phyloP scores from a whole-genome alignment of 2,888 invertebrate genomes.

The Selenia dentaria region DNA sequence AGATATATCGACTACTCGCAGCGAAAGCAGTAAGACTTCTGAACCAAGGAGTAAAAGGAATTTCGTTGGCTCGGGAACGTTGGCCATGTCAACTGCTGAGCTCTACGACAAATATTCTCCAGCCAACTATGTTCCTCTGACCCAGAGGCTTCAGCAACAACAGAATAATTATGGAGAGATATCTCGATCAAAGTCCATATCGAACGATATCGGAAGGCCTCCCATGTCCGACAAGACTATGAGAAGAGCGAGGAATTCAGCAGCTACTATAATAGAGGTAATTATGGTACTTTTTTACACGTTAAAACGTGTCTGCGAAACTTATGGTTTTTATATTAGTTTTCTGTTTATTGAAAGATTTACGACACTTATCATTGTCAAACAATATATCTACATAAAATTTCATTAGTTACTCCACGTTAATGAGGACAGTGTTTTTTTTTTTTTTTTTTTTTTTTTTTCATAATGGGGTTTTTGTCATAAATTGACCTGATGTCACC shows the following conservation, averaged over 20 bases:
- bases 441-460: too few species aligned
- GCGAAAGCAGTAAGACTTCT: conserved; percentile 77
- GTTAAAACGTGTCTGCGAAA: conserved; percentile 68
- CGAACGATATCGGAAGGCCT: conserved; percentile 83
- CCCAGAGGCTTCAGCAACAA: conserved; percentile 68
- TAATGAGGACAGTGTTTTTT: too few species aligned
- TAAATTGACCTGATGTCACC: too few species aligned
- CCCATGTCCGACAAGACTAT: conserved; percentile 62
- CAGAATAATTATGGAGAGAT: conserved; percentile 66
- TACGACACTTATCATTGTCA: neutral
- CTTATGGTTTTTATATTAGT: conserved; percentile 27
- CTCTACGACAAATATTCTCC: conserved; percentile 91
- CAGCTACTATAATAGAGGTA: conserved; percentile 71
- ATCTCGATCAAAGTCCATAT: conserved; percentile 82
- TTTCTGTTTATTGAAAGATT: neutral
- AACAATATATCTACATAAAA: too few species aligned
- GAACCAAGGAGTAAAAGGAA: conserved; percentile 5
- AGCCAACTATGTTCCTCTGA: conserved; percentile 88
- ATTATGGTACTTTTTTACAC: too few species aligned
- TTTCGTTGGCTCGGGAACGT: conserved; percentile 66
- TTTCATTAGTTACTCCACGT: too few species aligned
- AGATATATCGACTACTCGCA: conserved; percentile 80
- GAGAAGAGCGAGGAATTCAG: conserved; percentile 66
- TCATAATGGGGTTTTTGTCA: too few species aligned
- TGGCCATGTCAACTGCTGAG: conserved; percentile 87